Percentiles rank a stretch among this genome's conserved stretches.
Evolutionary conservation across 2,888 invertebrate genomes (phyloP).

Genomic region (Lacanobia oleracea): DNA sequence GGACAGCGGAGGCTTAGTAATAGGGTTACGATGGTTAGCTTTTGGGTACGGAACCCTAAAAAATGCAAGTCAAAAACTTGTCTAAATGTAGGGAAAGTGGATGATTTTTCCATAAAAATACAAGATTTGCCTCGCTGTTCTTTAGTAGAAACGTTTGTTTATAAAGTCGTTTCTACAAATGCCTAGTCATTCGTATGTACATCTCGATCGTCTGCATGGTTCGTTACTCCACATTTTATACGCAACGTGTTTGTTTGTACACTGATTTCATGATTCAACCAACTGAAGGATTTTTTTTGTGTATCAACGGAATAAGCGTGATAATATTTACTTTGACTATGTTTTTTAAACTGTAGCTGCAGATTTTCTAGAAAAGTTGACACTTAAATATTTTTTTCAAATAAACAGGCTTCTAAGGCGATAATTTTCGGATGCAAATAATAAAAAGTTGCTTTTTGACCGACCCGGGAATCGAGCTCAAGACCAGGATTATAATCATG

Average conservation of each 20-base stretch:
- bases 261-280: constrained; percentile 54
- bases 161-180: constrained; percentile 16
- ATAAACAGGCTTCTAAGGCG: neutral
- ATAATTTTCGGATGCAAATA: neutral
- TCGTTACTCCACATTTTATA: constrained; percentile 58
- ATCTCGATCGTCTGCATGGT: constrained; percentile 55
- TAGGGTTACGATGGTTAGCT: too few relatives aligned
- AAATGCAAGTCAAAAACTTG: too few relatives aligned
- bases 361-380: neutral
- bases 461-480: neutral
- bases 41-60: too few relatives aligned
- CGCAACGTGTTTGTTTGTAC: constrained; percentile 47
- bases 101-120: too few relatives aligned
- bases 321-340: neutral
- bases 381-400: too few relatives aligned
- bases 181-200: constrained; percentile 32
- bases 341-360: neutral
- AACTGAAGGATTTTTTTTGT: constrained; percentile 42
- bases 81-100: too few relatives aligned
- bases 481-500: neutral
- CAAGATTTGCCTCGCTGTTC: neutral
- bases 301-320: neutral
- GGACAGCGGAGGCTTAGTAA: too few relatives aligned
- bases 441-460: neutral
- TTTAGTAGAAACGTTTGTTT: constrained; percentile 18